A percentile compares a stretch with the other conserved stretches of the same genome.
Evolutionary conservation across 2,797 vertebrate genomes (phyloP).

Genomic region (Anguilla megastoma): DNA sequence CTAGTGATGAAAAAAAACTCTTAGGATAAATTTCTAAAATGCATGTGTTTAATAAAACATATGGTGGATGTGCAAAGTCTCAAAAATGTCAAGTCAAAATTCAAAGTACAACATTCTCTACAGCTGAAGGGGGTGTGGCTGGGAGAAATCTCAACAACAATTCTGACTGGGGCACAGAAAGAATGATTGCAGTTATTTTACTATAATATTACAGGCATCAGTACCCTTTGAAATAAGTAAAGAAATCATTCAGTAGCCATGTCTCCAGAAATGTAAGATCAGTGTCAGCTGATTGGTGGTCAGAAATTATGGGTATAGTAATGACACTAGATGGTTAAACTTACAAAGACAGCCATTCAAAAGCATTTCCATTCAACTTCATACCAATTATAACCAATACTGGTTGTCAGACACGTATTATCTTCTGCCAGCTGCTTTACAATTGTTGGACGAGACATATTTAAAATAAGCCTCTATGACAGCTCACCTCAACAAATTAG

Average conservation of each 20-base stretch:
- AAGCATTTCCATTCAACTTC: neutral
- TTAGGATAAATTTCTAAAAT: too few relatives aligned
- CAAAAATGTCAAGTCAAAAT: neutral
- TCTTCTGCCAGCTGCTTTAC: too few relatives aligned
- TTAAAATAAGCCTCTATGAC: too few relatives aligned
- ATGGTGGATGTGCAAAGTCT: too few relatives aligned
- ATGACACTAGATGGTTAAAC: neutral
- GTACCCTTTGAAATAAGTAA: neutral
- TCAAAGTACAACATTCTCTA: neutral
- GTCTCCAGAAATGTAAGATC: neutral
- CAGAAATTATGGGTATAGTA: neutral
- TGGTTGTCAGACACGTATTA: too few relatives aligned
- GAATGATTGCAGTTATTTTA: neutral
- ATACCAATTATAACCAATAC: neutral
- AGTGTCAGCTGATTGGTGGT: neutral
- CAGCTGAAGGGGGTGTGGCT: neutral
- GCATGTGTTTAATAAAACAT: too few relatives aligned
- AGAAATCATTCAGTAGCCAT: neutral
- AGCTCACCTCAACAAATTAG: too few relatives aligned
- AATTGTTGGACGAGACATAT: too few relatives aligned
- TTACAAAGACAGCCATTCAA: too few relatives aligned
- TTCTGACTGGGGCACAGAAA: neutral
- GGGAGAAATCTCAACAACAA: neutral
- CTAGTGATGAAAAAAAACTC: too few relatives aligned
- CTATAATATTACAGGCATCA: neutral